Conservation (phyloP, 2,888 invertebrate species). For the Troilus luridus region DNA sequence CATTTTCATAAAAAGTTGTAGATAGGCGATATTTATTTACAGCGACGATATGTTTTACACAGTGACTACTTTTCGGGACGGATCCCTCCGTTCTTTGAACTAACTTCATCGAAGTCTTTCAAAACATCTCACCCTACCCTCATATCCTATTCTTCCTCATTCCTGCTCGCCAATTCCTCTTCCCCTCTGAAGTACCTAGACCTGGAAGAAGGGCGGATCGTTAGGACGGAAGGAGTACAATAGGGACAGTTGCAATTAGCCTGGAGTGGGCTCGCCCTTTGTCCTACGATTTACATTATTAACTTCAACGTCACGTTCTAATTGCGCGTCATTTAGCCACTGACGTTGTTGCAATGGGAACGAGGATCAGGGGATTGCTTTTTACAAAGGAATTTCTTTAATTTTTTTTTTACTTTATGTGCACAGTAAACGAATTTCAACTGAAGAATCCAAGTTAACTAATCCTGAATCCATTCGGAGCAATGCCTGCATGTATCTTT, state of each 20-base stretch:
- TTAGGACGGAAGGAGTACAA: neutral
- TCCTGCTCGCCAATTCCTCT: neutral
- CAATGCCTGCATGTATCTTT: no score
- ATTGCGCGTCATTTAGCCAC: neutral
- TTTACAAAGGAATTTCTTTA: neutral
- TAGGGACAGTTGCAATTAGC: neutral
- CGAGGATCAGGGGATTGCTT: neutral
- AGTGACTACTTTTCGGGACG: no score
- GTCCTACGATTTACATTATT: constrained; percentile 5
- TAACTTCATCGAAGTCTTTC: neutral
- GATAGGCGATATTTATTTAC: no score
- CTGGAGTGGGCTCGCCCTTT: neutral
- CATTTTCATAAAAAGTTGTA: no score
- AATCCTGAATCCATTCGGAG: no score
- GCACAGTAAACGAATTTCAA: no score
- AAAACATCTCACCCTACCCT: neutral
- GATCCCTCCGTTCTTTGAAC: no score
- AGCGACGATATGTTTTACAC: no score
- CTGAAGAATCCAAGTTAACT: no score
- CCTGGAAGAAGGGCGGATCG: neutral
- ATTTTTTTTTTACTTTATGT: no score
- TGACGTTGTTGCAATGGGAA: neutral
- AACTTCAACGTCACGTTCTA: neutral
- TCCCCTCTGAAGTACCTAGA: neutral
- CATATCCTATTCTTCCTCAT: neutral